Percentiles rank a stretch among this genome's conserved stretches.
phyloP scores from a whole-genome alignment of 2,797 vertebrate genomes.

The Betta splendens region DNA sequence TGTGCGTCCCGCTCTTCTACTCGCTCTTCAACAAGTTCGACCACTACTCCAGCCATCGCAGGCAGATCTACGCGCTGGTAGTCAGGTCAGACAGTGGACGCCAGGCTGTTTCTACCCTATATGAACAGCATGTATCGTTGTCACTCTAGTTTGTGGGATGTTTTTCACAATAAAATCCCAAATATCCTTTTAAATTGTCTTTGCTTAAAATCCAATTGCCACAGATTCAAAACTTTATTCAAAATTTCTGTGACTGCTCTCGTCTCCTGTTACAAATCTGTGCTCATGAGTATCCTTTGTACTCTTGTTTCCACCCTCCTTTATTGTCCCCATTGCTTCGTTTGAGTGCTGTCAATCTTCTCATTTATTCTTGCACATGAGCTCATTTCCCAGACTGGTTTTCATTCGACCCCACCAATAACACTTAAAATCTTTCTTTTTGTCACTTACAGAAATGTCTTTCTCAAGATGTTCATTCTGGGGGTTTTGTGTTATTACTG shows the following conservation, averaged over 20 bases:
- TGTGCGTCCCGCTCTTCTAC: conserved; percentile 87
- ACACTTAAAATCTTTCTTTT: neutral
- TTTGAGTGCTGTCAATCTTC: neutral
- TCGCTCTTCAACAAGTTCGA: conserved; percentile 89
- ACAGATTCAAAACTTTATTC: no score
- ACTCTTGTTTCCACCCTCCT: no score
- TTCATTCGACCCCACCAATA: neutral
- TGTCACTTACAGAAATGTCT: conserved; percentile 80
- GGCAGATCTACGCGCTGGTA: conserved; percentile 85
- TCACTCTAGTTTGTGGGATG: no score
- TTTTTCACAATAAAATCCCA: no score
- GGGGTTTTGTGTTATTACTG: conserved; percentile 94
- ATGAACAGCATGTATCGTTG: no score
- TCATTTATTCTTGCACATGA: neutral
- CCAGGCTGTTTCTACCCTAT: neutral
- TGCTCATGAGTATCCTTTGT: no score
- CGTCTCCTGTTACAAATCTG: no score
- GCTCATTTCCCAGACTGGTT: neutral
- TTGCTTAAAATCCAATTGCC: no score
- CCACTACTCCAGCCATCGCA: conserved; percentile 83
- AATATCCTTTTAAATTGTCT: no score
- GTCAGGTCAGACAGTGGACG: conserved; percentile 78
- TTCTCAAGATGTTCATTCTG: conserved; percentile 90
- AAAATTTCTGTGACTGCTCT: no score
- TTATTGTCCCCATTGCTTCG: no score